Evolutionary conservation across 2,888 invertebrate species (phyloP), one percentile per base, ranked within the genome.

Genomic region (Steinernema hermaphroditum): DNA sequence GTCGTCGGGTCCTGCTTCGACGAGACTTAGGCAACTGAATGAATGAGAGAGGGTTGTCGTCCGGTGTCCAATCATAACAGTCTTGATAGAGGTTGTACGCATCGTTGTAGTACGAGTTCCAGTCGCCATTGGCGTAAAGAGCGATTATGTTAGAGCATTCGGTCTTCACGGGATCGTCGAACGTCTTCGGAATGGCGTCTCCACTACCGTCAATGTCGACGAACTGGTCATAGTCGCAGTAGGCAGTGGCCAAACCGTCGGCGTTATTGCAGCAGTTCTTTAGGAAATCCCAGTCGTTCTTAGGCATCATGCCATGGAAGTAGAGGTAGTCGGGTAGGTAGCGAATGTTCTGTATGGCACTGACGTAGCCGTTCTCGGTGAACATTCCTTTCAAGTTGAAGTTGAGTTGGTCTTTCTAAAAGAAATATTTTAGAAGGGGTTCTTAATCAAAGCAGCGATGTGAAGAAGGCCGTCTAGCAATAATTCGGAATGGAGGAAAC

Each of bases 61-160:
- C n/a, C n/a, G n/a, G n/a, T n/a, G n/a, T n/a, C n/a, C n/a, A n/a
- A n/a, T n/a, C n/a, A n/a, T 83, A 84, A 68, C 84, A 84, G 44
- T 83, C 81, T 68, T 82, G 81, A 68, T 82, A 82, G 19, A 84
- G 50, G 73, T 84, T 83, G 79, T 83, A 84, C 70, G 78, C 78
- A 73, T 83, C 81, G 72, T 80, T 76, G n/a, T n/a, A n/a, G n/a
- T n/a, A n/a, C n/a, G n/a, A n/a, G n/a, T n/a, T n/a, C n/a, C n/a
- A n/a, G n/a, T n/a, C n/a, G n/a, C n/a, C n/a, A n/a, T n/a, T n/a
- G n/a, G n/a, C n/a, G n/a, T n/a, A n/a, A n/a, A n/a, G n/a, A n/a
- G n/a, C 41, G 49, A 69, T 69, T 6, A 69, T 37, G 12, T 34
- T 37, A 16, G 27, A 27, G 16, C 69, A 69, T 29, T 37, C 32